A percentile compares a stretch with the other conserved stretches of the same genome.
Evolutionary conservation across 2,888 invertebrate genomes (phyloP).

Genomic region (Meghimatium bilineatum): DNA sequence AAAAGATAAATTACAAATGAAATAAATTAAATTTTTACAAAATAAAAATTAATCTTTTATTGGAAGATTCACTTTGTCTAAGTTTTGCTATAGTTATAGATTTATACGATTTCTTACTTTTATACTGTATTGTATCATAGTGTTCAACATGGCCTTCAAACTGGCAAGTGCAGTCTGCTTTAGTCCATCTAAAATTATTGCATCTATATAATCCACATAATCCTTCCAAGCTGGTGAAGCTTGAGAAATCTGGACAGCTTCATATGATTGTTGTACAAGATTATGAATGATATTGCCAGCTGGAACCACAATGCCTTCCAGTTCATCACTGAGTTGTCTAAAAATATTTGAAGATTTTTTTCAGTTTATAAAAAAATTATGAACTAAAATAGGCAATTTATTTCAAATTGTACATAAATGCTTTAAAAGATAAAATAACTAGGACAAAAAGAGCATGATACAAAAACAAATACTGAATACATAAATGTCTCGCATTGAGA

Average conservation of each 20-base stretch:
- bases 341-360: neutral
- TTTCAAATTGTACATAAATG: neutral
- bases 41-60: too few species aligned
- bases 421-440: neutral
- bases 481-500: too few species aligned
- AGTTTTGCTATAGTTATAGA: neutral
- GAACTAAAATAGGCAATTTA: neutral
- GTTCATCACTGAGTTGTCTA: constrained; percentile 70
- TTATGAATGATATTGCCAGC: constrained; percentile 73
- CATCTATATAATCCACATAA: constrained; percentile 76
- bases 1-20: too few species aligned
- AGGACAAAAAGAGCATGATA: too few species aligned
- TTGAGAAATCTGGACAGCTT: constrained; percentile 75
- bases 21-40: too few species aligned
- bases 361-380: neutral
- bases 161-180: constrained; percentile 74
- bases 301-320: constrained; percentile 71
- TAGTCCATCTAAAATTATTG: constrained; percentile 75
- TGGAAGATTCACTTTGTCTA: too few species aligned
- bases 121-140: constrained; percentile 71
- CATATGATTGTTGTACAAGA: constrained; percentile 71
- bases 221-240: constrained; percentile 77
- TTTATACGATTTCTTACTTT: constrained; percentile 29
- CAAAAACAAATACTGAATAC: too few species aligned
- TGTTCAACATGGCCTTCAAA: constrained; percentile 74